Base-by-base conservation (phyloP, 2,888 invertebrate genomes). In the Muscina levida region DNA sequence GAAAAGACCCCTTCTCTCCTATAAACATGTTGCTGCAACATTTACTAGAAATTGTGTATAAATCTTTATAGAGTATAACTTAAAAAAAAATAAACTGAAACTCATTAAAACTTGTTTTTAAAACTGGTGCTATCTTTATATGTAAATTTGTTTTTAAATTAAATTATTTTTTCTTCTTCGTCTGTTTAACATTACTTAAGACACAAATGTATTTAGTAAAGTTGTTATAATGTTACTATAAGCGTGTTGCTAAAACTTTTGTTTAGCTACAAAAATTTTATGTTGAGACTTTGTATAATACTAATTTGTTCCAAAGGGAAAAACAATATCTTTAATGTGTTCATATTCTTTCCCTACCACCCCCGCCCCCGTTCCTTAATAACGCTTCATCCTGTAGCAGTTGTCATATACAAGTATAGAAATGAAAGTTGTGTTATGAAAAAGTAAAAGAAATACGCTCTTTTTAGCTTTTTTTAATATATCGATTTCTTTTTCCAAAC, bases 21-120 rank as follows among this genome's bases (percentile, higher is more conserved):
- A 11, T 26, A 15, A 57, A 57, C 15, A 84, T 83, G 84, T 83
- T 84, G 76, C 82, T 83, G 76, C 80, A 84, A 73, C 77, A 84
- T 80, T 71, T 78, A 77, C 46, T 48, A 71, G 81, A 80, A 77
- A 72, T 78, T 74, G 73, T 77, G 75, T 79, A 77, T 82, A 31
- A 31, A 31, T 31, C 3, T 31, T 31, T 31, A 31, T 31, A 31
- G 31, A 31, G 31, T 68, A 77, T 79, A n/a, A n/a, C n/a, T n/a
- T n/a, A n/a, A n/a, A n/a, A n/a, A n/a, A n/a, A n/a, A n/a, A n/a
- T n/a, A n/a, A n/a, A 72, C 15, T 31, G 31, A 71, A 53, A 24
- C n/a, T 24, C 46, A 37, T 62, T 10, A 37, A 19, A n/a, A 11
- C 24, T 44, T 24, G 13, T 53, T 53, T 13, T 53, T 1, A 19